Evolutionary conservation across 2,797 vertebrate species (phyloP), one percentile per base, ranked within the genome.

Genomic region (Tiaroga cobitis): DNA sequence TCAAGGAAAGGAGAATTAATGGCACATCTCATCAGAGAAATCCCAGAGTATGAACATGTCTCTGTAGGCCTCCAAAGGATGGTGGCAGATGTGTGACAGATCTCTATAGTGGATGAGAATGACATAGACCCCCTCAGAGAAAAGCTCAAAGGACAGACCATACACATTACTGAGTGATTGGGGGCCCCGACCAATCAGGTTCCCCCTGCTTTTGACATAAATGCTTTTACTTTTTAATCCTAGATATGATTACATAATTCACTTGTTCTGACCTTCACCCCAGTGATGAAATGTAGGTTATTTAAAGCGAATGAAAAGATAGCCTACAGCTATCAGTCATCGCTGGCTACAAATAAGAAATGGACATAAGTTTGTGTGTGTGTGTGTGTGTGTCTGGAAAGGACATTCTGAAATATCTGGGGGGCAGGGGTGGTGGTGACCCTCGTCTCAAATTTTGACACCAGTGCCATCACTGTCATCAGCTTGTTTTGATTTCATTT

Each of bases 401-500:
- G 56, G 72, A 49, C 15, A 32, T 75, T 85, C 32, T 26, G 34
- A 85, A 78, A 77, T 81, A 63, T 81, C 81, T 76, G 68, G 34
- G 69, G 51, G 83, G n/a, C n/a, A n/a, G 85, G 74, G 46, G 88
- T 68, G 39, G 74, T 67, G 32, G 34, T 69, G 63, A 68, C 74
- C 90, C 89, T 89, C 89, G 87, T 93, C 92, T 94, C 92, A 89
- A 89, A 92, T 93, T 94, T 91, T 70, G 92, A 92, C 93, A 92
- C 93, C 93, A 95, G 93, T 94, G 93, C 92, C 93, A 92, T 94
- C 92, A 89, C 93, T 95, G 95, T 96, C 95, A 94, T 95, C 95
- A 93, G 94, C 94, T 95, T 95, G 93, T 95, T 95, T 93, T 92
- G 92, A 94, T 94, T 94, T 93, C 94, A 94, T 95, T 93, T 95